Base-by-base conservation (phyloP, 2,888 invertebrate genomes). In the Polymixis flavicincta region DNA sequence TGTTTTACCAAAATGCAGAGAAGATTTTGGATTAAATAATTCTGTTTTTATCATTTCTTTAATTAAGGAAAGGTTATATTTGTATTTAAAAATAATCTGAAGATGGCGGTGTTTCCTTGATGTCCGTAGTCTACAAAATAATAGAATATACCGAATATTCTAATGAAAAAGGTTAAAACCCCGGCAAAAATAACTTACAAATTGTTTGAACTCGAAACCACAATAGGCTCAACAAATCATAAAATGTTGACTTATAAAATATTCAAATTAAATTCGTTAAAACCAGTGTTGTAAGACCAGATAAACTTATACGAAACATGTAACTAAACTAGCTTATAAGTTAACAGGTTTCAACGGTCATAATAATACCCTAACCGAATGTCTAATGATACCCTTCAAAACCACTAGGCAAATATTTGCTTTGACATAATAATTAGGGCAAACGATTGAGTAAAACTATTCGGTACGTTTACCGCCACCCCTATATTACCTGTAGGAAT, bases 271-370 rank as follows among this genome's bases (percentile, higher is more conserved):
- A 59, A 57, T 61, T 61, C 25, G 6, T 32, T 37, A 50, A 74
- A 78, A 81, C 81, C 55, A 81, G 55, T 63, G 55, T 52, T 61
- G 50, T 66, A 52, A 66, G 60, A 50, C 28, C 9, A 65, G 48
- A 61, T 42, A 61, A 50, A 14, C 5, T 50, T 50, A 65, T 45
- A 22, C 19, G 2, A 50, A 74, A 81, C 50, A 66, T 54, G 50
- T 75, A 55, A 75, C 61, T 61, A 22, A 55, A 45, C 54, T 55
- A 55, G 60, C 32, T 37, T 11, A 9, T 19, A 50, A 61, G 55
- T 66, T 55, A 74, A 81, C 50, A 61, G 55, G 81, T 66, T 66
- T 75, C 32, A 66, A 57, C 37, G n/a, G 22, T 32, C 32, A 48
- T 73, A 65, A 65, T 73, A 64, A 80, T 54, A 65, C 57, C 25